Evolutionary conservation across 1,140 invertebrate species (phyloP), one percentile per base, ranked within the genome.

Genomic region (Nasonia vitripennis): DNA sequence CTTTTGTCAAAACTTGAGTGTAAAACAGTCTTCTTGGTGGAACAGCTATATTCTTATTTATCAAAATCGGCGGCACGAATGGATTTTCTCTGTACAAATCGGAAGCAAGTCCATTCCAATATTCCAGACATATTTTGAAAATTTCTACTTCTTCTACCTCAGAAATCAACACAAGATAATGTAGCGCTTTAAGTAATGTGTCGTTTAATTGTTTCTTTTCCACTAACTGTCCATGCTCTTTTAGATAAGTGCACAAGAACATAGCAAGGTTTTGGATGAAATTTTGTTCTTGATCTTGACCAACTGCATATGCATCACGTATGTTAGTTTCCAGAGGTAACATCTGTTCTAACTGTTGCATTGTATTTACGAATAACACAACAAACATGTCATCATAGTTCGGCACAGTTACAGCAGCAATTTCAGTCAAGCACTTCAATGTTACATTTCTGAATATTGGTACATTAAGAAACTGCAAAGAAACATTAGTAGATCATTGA

Each of bases 141-240:
- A 99, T 99, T 94, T 99, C 99, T 0, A 99, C 98, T 91, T 99
- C 99, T 87, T 99, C 99, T 3, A 99, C 99, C 94, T 99, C 98
- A 27, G 98, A 99, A 89, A 99, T 99, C 84, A 99, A 94, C 23
- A 99, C 96, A 86, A 99, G 95, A 92, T 99, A 99, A 87, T 98
- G 96, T 45, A 99, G 94, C 4, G 98, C 97, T 95, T 97, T 97
- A 86, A 96, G 94, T 67, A 98, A 91, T 71, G 95, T 95, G 10
- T 96, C 96, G 77, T 95, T 95, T 67, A 96, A 93, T 80, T 95
- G 95, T 88, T 96, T 95, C 88, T 96, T 96, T 91, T 99, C 98
- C 75, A 99, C 96, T 51, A 99, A 94, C 85, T 95, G 94, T 31
- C 97, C 98, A 94, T 99, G 98, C 88, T 99, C 98, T 94, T 99